Percentiles rank a stretch among this genome's conserved stretches.
phyloP scores from a whole-genome alignment of 2,113 vertebrate species.

The Callopanchax toddi region DNA sequence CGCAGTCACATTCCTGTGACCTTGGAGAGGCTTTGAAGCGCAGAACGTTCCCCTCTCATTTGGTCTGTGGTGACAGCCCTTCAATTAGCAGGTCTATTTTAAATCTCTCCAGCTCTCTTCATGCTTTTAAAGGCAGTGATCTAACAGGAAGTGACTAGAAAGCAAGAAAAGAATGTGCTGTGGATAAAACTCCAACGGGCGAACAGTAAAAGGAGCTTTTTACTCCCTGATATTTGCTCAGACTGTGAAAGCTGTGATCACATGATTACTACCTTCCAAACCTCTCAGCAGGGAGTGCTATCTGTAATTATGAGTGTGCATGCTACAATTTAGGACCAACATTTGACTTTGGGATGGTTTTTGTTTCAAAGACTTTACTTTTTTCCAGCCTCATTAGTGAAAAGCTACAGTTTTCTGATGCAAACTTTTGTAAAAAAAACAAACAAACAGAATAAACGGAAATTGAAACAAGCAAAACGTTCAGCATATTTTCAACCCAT shows the following conservation, averaged over 20 bases:
- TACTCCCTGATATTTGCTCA: constrained; percentile 26
- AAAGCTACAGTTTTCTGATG: too few species aligned
- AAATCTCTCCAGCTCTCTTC: constrained; percentile 1
- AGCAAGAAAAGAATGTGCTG: not conserved
- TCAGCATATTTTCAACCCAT: too few species aligned
- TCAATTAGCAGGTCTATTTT: constrained; percentile 34
- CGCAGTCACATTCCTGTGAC: not conserved
- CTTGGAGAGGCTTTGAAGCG: not conserved
- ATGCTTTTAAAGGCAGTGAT: not conserved
- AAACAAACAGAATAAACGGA: too few species aligned
- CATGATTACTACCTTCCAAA: constrained; percentile 6
- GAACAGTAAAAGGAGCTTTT: constrained; percentile 25
- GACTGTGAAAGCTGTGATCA: constrained; percentile 8
- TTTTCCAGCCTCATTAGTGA: too few species aligned
- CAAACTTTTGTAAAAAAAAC: too few species aligned
- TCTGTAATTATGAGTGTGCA: not conserved
- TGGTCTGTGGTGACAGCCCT: constrained; percentile 15
- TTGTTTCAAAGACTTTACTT: too few species aligned
- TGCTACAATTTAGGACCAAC: not conserved
- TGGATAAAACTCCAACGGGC: constrained; percentile 14
- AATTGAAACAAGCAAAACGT: too few species aligned
- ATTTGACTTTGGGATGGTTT: not conserved
- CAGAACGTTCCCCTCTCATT: constrained; percentile 1
- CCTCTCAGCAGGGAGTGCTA: not conserved
- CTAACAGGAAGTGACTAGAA: constrained; percentile 18